Conservation (phyloP, 2,113 vertebrate species). For the Tragelaphus imberbis region DNA sequence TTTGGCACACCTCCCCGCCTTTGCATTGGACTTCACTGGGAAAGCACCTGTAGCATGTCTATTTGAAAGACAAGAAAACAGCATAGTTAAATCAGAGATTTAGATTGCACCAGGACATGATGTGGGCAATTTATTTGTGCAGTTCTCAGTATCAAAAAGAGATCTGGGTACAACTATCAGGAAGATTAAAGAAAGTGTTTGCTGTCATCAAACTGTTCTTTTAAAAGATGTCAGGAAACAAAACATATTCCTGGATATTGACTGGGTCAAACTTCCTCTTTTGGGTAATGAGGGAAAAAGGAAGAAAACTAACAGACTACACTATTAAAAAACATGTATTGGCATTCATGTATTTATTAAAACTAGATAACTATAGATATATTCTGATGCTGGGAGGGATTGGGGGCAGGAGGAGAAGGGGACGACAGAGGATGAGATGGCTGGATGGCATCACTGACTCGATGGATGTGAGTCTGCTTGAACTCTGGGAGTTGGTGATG, state of each 20-base stretch:
- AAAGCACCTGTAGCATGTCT: not conserved
- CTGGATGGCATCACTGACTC: too few species aligned
- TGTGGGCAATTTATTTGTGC: not conserved
- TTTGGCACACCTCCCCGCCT: not conserved
- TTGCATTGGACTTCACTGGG: not conserved
- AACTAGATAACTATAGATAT: not conserved
- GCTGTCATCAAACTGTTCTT: not conserved
- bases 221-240: not conserved
- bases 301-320: not conserved
- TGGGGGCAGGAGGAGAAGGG: too few species aligned
- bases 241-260: not conserved
- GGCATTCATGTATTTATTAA: not conserved
- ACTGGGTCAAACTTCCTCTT: not conserved
- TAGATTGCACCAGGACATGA: not conserved
- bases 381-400: too few species aligned
- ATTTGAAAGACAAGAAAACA: conserved; percentile 20
- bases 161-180: not conserved
- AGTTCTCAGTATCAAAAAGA: not conserved
- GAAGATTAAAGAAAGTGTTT: not conserved
- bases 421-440: too few species aligned
- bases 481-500: too few species aligned
- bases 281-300: not conserved
- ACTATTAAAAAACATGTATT: not conserved
- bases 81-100: not conserved
- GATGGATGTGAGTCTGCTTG: too few species aligned